Conservation (phyloP, 2,113 vertebrate genomes). For the Scophthalmus maximus region DNA sequence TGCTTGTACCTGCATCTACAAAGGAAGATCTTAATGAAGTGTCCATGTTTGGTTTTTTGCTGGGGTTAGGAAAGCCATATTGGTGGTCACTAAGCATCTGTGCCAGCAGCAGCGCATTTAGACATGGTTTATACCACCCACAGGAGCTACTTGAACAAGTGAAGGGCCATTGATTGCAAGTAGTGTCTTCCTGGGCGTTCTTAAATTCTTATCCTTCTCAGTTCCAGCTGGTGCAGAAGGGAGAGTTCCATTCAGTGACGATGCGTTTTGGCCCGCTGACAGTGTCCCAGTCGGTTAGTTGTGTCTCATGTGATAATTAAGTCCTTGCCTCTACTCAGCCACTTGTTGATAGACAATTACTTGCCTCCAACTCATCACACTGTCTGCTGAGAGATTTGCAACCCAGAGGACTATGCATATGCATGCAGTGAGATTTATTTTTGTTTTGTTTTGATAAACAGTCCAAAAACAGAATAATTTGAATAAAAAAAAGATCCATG, state of each 20-base stretch:
- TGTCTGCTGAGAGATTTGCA: conserved; percentile 11
- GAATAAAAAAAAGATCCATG: neutral
- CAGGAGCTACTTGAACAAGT: conserved; percentile 55
- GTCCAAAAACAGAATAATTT: neutral
- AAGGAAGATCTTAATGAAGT: conserved; percentile 53
- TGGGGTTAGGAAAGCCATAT: conserved; percentile 44
- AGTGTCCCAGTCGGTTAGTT: conserved; percentile 60
- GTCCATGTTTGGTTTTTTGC: conserved; percentile 55
- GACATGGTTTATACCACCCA: conserved; percentile 67
- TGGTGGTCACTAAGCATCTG: conserved; percentile 62
- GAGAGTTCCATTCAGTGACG: conserved; percentile 55
- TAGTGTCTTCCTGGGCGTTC: conserved; percentile 60
- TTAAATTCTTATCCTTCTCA: conserved; percentile 49
- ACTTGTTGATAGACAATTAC: conserved; percentile 39
- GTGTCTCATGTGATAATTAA: conserved; percentile 60
- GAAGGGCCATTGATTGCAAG: conserved; percentile 69
- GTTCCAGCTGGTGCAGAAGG: conserved; percentile 65
- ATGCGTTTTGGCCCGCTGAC: conserved; percentile 49
- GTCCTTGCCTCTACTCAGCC: conserved; percentile 25
- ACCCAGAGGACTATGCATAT: neutral
- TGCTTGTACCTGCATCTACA: conserved; percentile 63
- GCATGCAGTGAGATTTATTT: neutral
- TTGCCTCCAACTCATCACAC: conserved; percentile 11
- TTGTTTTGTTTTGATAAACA: neutral
- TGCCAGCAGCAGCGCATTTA: conserved; percentile 66